Conservation (phyloP, 2,888 invertebrate genomes). For the Eristalinus aeneus region DNA sequence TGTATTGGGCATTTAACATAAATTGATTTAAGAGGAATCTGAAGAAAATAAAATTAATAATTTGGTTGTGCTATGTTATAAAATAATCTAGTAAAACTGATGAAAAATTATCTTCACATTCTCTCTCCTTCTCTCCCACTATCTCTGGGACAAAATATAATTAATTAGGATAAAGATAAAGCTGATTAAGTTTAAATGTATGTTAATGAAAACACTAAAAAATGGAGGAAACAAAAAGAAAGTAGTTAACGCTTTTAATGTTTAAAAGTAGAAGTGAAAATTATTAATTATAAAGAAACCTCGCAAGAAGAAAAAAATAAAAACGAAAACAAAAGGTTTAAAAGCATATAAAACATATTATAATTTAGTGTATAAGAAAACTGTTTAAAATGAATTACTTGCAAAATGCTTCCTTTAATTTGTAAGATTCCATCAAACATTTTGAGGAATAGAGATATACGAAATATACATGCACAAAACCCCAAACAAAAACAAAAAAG, state of each 20-base stretch:
- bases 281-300: slow-evolving; percentile 22
- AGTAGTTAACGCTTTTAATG: slow-evolving; percentile 13
- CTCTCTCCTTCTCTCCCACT: background rate
- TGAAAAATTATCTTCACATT: background rate
- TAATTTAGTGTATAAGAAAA: slow-evolving; percentile 9
- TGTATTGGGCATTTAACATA: slow-evolving; percentile 44
- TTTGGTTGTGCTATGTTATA: slow-evolving; percentile 59
- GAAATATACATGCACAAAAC: background rate
- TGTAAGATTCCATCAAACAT: slow-evolving; percentile 17
- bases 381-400: background rate
- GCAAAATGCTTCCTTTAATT: slow-evolving; percentile 66
- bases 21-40: no score
- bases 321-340: slow-evolving; percentile 17
- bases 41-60: background rate
- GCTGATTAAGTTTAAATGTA: background rate
- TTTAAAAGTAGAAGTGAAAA: slow-evolving; percentile 20
- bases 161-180: background rate
- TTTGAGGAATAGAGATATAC: background rate
- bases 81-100: slow-evolving; percentile 44
- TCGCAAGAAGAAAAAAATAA: slow-evolving; percentile 45
- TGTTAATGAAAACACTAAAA: no score
- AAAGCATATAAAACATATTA: background rate
- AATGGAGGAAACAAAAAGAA: slow-evolving; percentile 16
- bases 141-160: no score
- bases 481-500: background rate